phyloP scores from a whole-genome alignment of 1,140 invertebrate genomes.

The Paralvinella palmiformis region DNA sequence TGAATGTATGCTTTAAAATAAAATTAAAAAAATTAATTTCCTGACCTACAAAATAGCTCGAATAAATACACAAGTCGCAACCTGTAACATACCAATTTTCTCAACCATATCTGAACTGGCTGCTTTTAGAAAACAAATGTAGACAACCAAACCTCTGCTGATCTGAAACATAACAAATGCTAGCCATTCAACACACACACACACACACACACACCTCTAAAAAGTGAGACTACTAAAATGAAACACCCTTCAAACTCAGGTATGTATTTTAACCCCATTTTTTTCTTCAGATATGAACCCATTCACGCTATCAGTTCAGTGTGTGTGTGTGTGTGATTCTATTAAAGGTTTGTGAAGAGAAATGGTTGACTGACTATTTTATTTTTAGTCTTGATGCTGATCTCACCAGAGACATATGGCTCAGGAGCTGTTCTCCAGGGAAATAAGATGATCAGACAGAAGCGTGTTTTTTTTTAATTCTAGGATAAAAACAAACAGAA shows the following conservation, averaged over 20 bases:
- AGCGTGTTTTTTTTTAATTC: too few species aligned
- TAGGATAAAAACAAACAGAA: too few species aligned
- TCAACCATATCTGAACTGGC: constrained; percentile 34
- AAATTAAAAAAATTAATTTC: background rate
- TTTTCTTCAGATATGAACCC: background rate
- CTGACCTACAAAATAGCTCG: background rate
- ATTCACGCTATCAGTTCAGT: background rate
- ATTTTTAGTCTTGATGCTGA: too few species aligned
- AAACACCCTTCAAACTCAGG: background rate
- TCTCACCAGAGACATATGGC: too few species aligned
- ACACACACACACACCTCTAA: too few species aligned
- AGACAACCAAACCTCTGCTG: constrained; percentile 39
- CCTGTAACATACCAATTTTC: constrained; percentile 36
- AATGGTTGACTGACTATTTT: too few species aligned
- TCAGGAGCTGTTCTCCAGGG: too few species aligned
- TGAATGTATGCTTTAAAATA: background rate
- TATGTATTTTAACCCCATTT: background rate
- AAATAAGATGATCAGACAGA: too few species aligned
- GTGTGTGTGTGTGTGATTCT: too few species aligned
- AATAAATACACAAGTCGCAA: background rate
- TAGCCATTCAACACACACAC: too few species aligned
- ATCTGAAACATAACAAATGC: constrained; percentile 20
- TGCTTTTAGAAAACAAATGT: constrained; percentile 47
- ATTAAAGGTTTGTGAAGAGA: too few species aligned
- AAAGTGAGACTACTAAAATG: too few species aligned